Evolutionary conservation across 2,888 invertebrate genomes (phyloP).

Genomic region (Elegia similella): DNA sequence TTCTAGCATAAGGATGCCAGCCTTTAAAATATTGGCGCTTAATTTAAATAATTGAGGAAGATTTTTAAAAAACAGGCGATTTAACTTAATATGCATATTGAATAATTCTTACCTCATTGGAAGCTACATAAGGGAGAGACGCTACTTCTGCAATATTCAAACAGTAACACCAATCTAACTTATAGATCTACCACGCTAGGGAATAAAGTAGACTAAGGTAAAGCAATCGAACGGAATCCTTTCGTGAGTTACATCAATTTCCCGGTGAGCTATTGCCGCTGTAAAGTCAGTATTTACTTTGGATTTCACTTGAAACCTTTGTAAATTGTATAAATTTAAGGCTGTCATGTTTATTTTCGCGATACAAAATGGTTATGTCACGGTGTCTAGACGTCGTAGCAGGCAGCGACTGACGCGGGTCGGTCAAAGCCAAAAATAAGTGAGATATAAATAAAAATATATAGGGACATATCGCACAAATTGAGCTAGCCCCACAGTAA

Average conservation of each 20-base stretch:
- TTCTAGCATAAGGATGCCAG: no score
- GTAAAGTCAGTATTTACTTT: not conserved
- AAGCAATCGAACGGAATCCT: not conserved
- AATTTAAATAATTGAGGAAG: no score
- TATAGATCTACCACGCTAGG: not conserved
- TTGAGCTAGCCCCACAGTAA: no score
- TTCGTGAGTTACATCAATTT: not conserved
- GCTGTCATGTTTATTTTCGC: not conserved
- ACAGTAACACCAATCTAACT: no score
- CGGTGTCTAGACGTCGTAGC: not conserved
- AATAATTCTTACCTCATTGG: no score
- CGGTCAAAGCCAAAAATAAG: not conserved
- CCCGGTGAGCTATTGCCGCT: not conserved
- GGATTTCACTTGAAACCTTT: not conserved
- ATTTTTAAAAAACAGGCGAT: no score
- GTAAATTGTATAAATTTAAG: slow-evolving; percentile 2
- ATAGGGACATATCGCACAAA: no score
- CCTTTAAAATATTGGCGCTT: no score
- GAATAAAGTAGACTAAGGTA: not conserved
- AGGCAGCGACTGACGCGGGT: slow-evolving; percentile 1
- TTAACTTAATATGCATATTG: no score
- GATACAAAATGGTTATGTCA: not conserved
- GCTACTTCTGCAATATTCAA: no score
- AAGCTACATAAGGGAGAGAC: no score
- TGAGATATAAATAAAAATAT: not conserved